These are phyloP conservation scores for Drosophila nr. medialis DNA, from an alignment of 2,888 invertebrate species.

Conservation along the genomic window DNA sequence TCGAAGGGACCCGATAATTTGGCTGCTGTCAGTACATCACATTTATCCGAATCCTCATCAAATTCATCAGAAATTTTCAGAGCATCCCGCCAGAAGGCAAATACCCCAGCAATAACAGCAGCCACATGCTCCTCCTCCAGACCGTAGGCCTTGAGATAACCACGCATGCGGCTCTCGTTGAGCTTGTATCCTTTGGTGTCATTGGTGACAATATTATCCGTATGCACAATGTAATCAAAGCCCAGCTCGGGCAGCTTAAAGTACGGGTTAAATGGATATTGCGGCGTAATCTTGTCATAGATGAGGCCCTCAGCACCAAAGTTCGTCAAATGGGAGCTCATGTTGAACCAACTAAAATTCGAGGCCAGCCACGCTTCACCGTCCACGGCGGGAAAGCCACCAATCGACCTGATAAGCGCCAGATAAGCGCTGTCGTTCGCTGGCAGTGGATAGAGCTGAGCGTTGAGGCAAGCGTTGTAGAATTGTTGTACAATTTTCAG, in stretches of 20 bases:
- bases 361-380: constrained; percentile 68
- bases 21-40: constrained; percentile 15
- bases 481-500: constrained; percentile 72
- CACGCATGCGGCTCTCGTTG: constrained; percentile 76
- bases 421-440: constrained; percentile 76
- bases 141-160: constrained; percentile 69
- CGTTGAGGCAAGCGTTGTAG: constrained; percentile 70
- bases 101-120: constrained; percentile 64
- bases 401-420: constrained; percentile 72
- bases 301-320: constrained; percentile 72
- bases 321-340: constrained; percentile 80
- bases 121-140: constrained; percentile 58
- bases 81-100: constrained; percentile 73
- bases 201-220: constrained; percentile 78
- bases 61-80: constrained; percentile 60
- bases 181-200: constrained; percentile 72
- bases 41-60: constrained; percentile 46
- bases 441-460: constrained; percentile 70
- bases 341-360: constrained; percentile 82
- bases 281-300: constrained; percentile 60
- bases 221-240: constrained; percentile 76
- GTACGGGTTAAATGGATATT: constrained; percentile 77
- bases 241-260: constrained; percentile 81
- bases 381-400: constrained; percentile 83
- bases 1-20: constrained; percentile 18